Conservation (phyloP, 2,888 invertebrate genomes). For the Leptinotarsa tumamoca region DNA sequence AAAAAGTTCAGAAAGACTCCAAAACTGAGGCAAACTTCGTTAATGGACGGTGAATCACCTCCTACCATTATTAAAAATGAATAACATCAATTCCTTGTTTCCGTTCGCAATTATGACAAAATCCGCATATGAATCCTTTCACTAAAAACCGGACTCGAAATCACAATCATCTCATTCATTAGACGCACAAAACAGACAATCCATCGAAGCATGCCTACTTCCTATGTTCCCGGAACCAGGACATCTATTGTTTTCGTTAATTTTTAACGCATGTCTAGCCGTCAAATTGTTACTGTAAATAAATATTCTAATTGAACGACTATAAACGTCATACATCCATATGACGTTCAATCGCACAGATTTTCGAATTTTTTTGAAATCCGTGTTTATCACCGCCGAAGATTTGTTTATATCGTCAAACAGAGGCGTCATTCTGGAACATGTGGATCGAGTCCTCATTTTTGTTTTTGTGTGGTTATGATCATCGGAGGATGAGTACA, state of each 20-base stretch:
- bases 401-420: constrained; percentile 37
- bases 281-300: constrained; percentile 16
- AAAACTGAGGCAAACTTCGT: too few species aligned
- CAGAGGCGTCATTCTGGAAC: constrained; percentile 35
- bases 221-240: constrained; percentile 13
- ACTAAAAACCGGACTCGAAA: neutral
- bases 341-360: constrained; percentile 16
- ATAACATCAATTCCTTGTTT: neutral
- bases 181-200: constrained; percentile 6
- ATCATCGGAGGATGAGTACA: constrained; percentile 12
- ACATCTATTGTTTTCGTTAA: constrained; percentile 12
- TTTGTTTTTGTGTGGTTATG: constrained; percentile 26
- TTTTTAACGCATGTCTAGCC: constrained; percentile 13
- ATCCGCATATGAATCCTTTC: neutral
- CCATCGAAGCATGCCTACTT: constrained; percentile 15
- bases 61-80: too few species aligned
- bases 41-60: too few species aligned
- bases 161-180: neutral
- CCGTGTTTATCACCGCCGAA: constrained; percentile 12
- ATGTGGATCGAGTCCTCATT: constrained; percentile 34
- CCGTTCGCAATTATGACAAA: neutral
- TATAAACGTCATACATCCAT: constrained; percentile 8
- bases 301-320: constrained; percentile 13
- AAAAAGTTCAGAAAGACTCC: too few species aligned
- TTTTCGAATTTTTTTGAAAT: constrained; percentile 20